Base-by-base conservation (phyloP, 1,140 invertebrate species). In the Drosophila willistoni region DNA sequence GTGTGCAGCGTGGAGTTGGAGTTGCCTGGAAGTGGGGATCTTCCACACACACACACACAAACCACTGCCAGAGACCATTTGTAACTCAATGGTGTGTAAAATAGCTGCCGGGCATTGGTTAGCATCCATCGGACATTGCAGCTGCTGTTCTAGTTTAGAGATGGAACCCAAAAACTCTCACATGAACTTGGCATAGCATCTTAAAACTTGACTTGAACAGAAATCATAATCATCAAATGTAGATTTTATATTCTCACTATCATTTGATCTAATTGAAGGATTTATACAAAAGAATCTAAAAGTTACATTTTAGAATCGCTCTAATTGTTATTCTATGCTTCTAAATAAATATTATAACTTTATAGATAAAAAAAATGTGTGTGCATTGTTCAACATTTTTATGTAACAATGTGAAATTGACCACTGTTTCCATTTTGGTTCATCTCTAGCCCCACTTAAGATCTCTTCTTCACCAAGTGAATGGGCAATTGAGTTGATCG, bases 21-120 rank as follows among this genome's bases (percentile, higher is more conserved):
- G 59, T 72, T 70, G 75, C 5, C 22, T 25, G 22, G 22, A 25
- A 25, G 22, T 25, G 22, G 22, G 22, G 22, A 25, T 25, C 2
- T 25, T 25, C 22, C 29, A 29, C 29, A 29, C 29, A 29, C 29
- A 29, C 29, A 29, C 29, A 29, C 29, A 29, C 29, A 36, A 56
- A 47, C 44, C 68, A 66, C 61, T 56, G 57, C 7, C 33, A 59
- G 39, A 71, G 61, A 55, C 75, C 69, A 87, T 86, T 86, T 86
- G 84, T 69, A 86, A 71, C 70, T 86, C 83, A 86, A 86, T 86
- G 83, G 83, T 79, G 83, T 86, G 83, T 86, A 87, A 87, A 86
- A 86, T 86, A 86, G 83, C 83, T 87, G 83, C 79, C 77, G 79
- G 83, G 68, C 79, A 85, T 73, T 67, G 54, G 57, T 70, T 64